Conservation (phyloP, 1,140 invertebrate species). For the Pseudomyrmex dendroicus region DNA sequence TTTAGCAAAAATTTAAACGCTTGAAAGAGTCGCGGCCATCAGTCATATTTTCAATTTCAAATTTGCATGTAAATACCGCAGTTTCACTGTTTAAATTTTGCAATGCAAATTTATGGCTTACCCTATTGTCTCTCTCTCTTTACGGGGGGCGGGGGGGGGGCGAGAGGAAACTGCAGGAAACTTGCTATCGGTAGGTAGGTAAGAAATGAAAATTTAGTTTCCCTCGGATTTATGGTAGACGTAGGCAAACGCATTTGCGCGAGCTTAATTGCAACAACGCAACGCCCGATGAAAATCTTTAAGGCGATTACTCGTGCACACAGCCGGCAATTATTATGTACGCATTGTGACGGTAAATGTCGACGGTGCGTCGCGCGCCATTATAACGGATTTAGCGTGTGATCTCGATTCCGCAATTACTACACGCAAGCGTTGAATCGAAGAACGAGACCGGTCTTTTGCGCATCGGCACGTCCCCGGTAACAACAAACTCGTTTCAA, state of each 20-base stretch:
- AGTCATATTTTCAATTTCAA: neutral
- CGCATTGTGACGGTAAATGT: neutral
- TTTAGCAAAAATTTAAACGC: too few relatives aligned
- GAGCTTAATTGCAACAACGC: conserved; percentile 6
- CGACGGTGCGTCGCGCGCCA: too few relatives aligned
- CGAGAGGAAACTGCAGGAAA: neutral
- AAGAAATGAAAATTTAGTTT: conserved; percentile 2
- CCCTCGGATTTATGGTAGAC: neutral
- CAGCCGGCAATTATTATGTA: conserved; percentile 1
- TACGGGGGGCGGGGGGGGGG: too few relatives aligned
- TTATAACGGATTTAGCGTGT: neutral
- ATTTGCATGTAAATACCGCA: conserved; percentile 18
- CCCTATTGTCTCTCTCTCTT: neutral
- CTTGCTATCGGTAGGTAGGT: neutral
- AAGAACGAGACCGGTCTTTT: conserved; percentile 61
- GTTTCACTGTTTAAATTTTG: conserved; percentile 11
- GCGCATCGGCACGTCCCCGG: conserved; percentile 40
- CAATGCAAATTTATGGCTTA: conserved; percentile 20
- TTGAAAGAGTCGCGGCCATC: neutral
- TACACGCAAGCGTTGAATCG: conserved; percentile 45
- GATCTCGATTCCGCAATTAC: conserved; percentile 5
- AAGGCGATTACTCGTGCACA: conserved; percentile 2
- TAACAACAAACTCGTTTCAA: conserved; percentile 50
- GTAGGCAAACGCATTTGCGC: neutral
- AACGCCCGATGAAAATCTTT: neutral